Base-by-base conservation (phyloP, 2,113 vertebrate species). In the zebrafish (Danio rerio) region DNA sequence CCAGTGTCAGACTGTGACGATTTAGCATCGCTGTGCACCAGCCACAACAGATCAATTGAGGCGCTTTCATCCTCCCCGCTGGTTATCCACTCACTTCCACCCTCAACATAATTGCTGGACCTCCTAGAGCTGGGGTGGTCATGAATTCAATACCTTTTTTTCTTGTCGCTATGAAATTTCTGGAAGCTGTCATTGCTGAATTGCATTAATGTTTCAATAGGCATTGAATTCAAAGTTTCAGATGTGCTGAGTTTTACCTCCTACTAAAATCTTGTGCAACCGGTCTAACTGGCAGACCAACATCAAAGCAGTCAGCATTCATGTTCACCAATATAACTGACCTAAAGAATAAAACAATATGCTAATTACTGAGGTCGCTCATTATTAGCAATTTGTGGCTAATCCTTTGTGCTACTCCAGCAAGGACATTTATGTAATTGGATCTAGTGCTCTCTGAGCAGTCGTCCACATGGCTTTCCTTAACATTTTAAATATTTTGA, bases 401-500 rank as follows among this genome's bases (percentile, higher is more conserved):
- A 71, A 70, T 61, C 69, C n/a, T 11, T 50, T 13, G 4, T 79
- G 58, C 55, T n/a, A 43, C 63, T 82, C 9, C 68, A 61, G n/a
- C 56, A 59, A 76, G 7, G 2, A 47, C 6, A 52, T 53, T 58
- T 49, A 21, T 66, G 72, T 81, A 74, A 83, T 75, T 43, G 62
- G 70, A 77, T 62, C 73, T 31, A 43, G 13, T 49, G 16, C 31
- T 61, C 69, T 79, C 47, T 13, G 50, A 66, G 61, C 20, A 42
- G 53, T 80, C 74, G 59, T 59, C 31, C 59, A 40, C 20, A 47
- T 50, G 18, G 45, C 45, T 52, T 58, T 71, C 4, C 10, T 56
- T 45, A 74, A 52, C 76, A 59, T 70, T 40, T 72, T 58, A 77
- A 59, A 81, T 69, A 83, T 88, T 82, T 84, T 80, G n/a, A 47